Base-by-base conservation (phyloP, 2,113 vertebrate genomes). In the Ptilorrhoa leucosticta region DNA sequence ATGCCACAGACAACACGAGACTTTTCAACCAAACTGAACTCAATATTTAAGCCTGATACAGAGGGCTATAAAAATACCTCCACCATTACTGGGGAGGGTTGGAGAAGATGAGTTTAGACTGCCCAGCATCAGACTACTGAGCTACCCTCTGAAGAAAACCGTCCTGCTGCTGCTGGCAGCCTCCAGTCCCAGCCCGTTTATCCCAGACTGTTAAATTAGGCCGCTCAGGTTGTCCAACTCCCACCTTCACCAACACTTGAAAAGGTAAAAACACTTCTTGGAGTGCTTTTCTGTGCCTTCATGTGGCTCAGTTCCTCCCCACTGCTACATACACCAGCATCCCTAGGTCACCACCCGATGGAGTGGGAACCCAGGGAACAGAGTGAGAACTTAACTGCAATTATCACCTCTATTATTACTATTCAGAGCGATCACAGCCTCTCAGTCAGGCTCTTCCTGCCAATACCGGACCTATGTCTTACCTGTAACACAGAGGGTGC, bases 331-430 rank as follows among this genome's bases (percentile, higher is more conserved):
- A 48, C 22, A 37, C 7, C 65, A 75, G 26, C 39, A 73, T 8
- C 7, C 16, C 45, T n/a, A n/a, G 15, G 47, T 51, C 60, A 48
- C 45, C 13, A 28, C 2, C 7, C 2, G 1, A 71, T 2, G 4
- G n/a, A 50, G 47, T 33, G 21, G 30, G 39, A 91, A 31, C 26
- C 4, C 61, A 33, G 54, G 58, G 4, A 86, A 86, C 17, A 75
- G 5, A 47, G 50, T 14, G 69, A 73, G 69, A 92, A 65, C 11
- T 54, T 26, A 35, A 21, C 47, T 79, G 71, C 48, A 81, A 35
- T 51, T 64, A 81, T 26, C 6, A 1, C 72, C 31, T 35, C n/a
- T 39, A 20, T 53, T n/a, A 69, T 39, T 61, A 39, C 57, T n/a
- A 26, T 18, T 66, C 44, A 37, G 56, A 70, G 35, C 0, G 0